A percentile compares a stretch with the other conserved stretches of the same genome.
Evolutionary conservation across 1,140 invertebrate genomes (phyloP).

Genomic region (Caenorhabditis tropicalis): DNA sequence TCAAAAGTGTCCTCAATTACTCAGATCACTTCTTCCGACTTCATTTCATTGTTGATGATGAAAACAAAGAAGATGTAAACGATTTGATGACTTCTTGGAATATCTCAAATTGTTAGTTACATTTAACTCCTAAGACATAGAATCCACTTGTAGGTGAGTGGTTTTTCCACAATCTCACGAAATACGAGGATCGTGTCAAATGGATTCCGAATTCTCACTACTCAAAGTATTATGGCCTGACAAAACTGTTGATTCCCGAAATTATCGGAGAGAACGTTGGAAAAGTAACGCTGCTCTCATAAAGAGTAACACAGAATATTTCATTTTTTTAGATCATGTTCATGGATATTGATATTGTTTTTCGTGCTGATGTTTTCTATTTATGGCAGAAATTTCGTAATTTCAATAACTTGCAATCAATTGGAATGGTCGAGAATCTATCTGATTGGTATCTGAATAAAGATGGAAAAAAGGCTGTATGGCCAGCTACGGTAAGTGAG

Average conservation of each 20-base stretch:
- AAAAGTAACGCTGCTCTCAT: not conserved
- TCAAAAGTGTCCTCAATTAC: slow-evolving; percentile 10
- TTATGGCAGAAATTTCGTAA: not conserved
- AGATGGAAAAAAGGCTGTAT: not conserved
- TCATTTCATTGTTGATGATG: not conserved
- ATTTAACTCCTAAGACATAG: too few species aligned
- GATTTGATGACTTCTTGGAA: slow-evolving; percentile 8
- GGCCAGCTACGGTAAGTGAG: not conserved
- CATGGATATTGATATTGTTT: slow-evolving; percentile 14
- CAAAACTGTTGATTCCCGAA: slow-evolving; percentile 20
- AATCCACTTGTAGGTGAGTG: not conserved
- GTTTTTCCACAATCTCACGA: slow-evolving; percentile 4
- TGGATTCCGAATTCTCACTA: slow-evolving; percentile 32
- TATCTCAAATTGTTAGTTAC: not conserved
- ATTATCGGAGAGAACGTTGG: not conserved
- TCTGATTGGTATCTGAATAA: slow-evolving; percentile 20
- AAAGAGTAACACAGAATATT: too few species aligned
- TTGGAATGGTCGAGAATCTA: slow-evolving; percentile 12
- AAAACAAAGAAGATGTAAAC: not conserved
- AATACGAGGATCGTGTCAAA: not conserved
- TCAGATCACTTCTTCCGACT: not conserved
- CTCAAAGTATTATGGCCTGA: slow-evolving; percentile 11
- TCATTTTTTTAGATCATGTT: not conserved
- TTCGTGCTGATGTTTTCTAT: not conserved
- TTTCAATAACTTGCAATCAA: not conserved